phyloP scores from a whole-genome alignment of 2,797 vertebrate genomes.

The Pangasius krempfi region DNA sequence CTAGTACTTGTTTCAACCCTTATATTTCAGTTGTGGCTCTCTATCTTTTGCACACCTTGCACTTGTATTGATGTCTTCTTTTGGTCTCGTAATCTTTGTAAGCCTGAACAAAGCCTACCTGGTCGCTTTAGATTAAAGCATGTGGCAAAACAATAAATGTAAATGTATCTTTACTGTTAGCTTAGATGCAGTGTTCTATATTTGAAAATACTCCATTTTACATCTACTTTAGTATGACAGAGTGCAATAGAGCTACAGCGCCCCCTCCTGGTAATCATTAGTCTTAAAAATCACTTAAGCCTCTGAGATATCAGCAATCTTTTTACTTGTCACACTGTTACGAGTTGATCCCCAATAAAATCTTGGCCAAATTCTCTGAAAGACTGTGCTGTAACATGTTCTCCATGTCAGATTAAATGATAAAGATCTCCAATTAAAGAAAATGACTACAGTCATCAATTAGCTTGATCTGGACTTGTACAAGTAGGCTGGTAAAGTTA shows the following conservation, averaged over 20 bases:
- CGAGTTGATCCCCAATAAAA: neutral
- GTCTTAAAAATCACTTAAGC: neutral
- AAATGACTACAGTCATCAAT: neutral
- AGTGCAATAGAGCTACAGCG: neutral
- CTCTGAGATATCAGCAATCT: neutral
- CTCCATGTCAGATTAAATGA: neutral
- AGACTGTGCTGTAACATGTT: neutral
- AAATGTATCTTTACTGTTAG: neutral
- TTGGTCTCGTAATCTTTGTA: neutral
- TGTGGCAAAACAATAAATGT: neutral
- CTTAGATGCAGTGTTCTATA: neutral
- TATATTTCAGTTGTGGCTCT: neutral
- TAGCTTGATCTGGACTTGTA: neutral
- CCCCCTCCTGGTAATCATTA: constrained; percentile 22
- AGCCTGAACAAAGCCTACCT: neutral
- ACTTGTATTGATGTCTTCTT: neutral
- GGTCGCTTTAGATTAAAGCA: neutral
- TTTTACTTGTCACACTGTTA: neutral
- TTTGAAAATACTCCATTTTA: neutral
- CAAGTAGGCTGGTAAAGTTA: neutral
- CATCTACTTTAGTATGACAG: neutral
- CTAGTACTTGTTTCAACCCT: neutral
- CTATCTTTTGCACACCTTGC: neutral
- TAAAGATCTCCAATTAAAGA: neutral
- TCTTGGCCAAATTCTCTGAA: neutral